Percentiles rank a stretch among this genome's conserved stretches.
Conservation (phyloP, 1,140 invertebrate species). For the Helicoverpa armigera region DNA sequence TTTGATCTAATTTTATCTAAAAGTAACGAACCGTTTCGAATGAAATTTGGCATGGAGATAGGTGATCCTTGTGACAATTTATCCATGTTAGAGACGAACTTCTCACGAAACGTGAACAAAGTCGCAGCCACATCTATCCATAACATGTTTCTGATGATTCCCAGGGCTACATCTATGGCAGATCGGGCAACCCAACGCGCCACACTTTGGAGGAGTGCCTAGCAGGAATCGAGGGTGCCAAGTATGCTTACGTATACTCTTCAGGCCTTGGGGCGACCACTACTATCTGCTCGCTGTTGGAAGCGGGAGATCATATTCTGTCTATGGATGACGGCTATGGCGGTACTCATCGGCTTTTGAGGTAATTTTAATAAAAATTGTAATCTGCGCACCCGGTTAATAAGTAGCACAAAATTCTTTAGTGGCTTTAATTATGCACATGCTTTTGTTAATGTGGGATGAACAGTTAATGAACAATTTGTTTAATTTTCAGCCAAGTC, state of each 20-base stretch:
- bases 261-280: slow-evolving; percentile 96
- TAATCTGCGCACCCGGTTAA: too few species aligned
- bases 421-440: too few species aligned
- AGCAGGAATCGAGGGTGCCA: slow-evolving; percentile 95
- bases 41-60: too few species aligned
- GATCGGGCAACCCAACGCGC: slow-evolving; percentile 98
- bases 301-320: slow-evolving; percentile 96
- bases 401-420: too few species aligned
- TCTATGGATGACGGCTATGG: slow-evolving; percentile 98
- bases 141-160: neutral
- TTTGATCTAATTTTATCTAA: too few species aligned
- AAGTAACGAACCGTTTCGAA: too few species aligned
- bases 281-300: slow-evolving; percentile 91
- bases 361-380: slow-evolving; percentile 59
- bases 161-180: slow-evolving; percentile 96
- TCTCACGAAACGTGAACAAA: too few species aligned
- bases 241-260: slow-evolving; percentile 94
- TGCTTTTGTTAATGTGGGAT: neutral
- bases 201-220: slow-evolving; percentile 95
- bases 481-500: slow-evolving; percentile 85
- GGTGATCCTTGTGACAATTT: too few species aligned
- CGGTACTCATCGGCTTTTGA: slow-evolving; percentile 93
- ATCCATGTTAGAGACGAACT: too few species aligned
- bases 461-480: neutral
- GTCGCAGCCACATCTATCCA: too few species aligned